Percentiles rank a stretch among this genome's conserved stretches.
phyloP scores from a whole-genome alignment of 2,797 vertebrate species.

The Ctenochaetus hawaiiensis region DNA sequence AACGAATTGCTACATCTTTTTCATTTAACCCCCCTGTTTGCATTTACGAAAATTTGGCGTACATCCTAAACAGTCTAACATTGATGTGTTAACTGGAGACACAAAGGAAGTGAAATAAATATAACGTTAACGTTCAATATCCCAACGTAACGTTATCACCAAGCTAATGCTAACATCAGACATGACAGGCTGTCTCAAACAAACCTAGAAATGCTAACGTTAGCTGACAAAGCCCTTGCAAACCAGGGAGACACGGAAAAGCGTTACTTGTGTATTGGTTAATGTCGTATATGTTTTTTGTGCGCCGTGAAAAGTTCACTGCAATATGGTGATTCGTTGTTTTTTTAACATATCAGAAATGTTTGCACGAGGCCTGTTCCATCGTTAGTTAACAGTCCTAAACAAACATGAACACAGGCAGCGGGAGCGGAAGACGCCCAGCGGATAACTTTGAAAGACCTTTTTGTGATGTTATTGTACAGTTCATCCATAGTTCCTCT shows the following conservation, averaged over 20 bases:
- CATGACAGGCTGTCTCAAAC: slow-evolving; percentile 24
- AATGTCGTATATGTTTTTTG: neutral
- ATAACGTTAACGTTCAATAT: too few species aligned
- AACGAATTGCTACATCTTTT: neutral
- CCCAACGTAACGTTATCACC: neutral
- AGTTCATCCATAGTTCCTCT: slow-evolving; percentile 59
- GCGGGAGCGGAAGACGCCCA: slow-evolving; percentile 76
- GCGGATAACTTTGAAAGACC: slow-evolving; percentile 69
- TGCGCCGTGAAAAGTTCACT: neutral
- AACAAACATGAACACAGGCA: slow-evolving; percentile 77
- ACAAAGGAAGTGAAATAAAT: too few species aligned
- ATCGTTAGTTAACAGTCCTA: slow-evolving; percentile 55
- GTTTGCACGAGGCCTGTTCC: neutral
- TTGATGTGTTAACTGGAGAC: accelerated
- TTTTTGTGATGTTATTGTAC: slow-evolving; percentile 72
- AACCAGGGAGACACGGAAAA: slow-evolving; percentile 4
- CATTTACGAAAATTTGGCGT: neutral
- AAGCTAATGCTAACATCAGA: slow-evolving; percentile 50
- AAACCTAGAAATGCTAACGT: neutral
- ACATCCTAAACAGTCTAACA: accelerated
- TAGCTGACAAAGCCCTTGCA: slow-evolving; percentile 15
- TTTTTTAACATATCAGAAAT: neutral
- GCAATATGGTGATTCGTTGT: too few species aligned
- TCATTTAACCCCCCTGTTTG: accelerated
- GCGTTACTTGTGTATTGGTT: neutral